Percentiles rank a stretch among this genome's conserved stretches.
Conservation (phyloP, 1,140 invertebrate species). For the Drosophila varians region DNA sequence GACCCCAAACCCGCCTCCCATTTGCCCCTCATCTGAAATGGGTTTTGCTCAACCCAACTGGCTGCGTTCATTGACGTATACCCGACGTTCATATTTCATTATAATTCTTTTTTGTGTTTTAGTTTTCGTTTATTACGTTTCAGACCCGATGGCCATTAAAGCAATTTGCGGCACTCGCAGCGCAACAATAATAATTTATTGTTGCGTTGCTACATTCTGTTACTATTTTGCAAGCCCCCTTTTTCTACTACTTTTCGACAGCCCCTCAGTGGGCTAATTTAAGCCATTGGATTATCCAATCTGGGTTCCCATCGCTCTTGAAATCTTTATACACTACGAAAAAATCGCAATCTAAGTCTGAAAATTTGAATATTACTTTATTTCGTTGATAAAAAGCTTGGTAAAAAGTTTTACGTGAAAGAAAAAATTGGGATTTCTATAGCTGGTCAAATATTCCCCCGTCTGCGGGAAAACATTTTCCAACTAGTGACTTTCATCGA, state of each 20-base stretch:
- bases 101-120: slow-evolving; percentile 20
- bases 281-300: slow-evolving; percentile 30
- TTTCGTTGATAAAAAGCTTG: too few species aligned
- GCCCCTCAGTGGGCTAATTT: slow-evolving; percentile 26
- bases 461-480: slow-evolving; percentile 40
- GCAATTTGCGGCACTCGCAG: slow-evolving; percentile 49
- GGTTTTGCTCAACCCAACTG: slow-evolving; percentile 6
- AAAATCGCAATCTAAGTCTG: too few species aligned
- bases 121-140: slow-evolving; percentile 24
- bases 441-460: too few species aligned
- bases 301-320: background rate
- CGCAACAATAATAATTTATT: slow-evolving; percentile 23
- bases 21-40: slow-evolving; percentile 2
- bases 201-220: slow-evolving; percentile 17
- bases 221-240: slow-evolving; percentile 16
- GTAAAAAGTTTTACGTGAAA: too few species aligned
- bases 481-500: slow-evolving; percentile 64
- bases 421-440: too few species aligned
- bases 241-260: background rate
- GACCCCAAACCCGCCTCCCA: background rate
- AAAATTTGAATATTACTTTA: too few species aligned
- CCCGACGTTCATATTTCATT: slow-evolving; percentile 63
- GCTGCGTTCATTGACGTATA: slow-evolving; percentile 58
- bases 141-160: slow-evolving; percentile 55
- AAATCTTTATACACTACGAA: slow-evolving; percentile 19